Evolutionary conservation across 2,797 vertebrate genomes (phyloP).

Genomic region (Pitangus sulphuratus): DNA sequence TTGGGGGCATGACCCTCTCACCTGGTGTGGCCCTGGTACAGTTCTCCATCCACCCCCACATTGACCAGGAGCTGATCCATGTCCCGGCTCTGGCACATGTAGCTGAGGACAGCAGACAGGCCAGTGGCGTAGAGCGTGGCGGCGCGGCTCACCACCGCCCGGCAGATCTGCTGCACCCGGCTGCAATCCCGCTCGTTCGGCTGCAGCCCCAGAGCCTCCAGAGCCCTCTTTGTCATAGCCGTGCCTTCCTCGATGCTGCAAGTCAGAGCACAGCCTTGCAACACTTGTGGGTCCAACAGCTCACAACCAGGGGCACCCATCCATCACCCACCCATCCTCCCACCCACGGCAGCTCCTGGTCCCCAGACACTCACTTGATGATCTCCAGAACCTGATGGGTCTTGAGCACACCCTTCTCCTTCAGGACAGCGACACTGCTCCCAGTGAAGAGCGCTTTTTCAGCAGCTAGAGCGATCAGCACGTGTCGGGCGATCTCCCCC

Average conservation of each 20-base stretch:
- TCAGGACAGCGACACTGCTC: slow-evolving; percentile 22
- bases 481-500: slow-evolving; percentile 81
- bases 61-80: slow-evolving; percentile 59
- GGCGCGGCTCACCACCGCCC: slow-evolving; percentile 72
- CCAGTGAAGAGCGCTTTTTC: slow-evolving; percentile 78
- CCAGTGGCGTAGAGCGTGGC: slow-evolving; percentile 79
- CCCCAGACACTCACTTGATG: slow-evolving; percentile 75
- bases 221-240: background rate
- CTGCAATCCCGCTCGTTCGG: slow-evolving; percentile 55
- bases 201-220: slow-evolving; percentile 74
- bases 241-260: slow-evolving; percentile 35
- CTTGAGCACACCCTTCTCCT: slow-evolving; percentile 29
- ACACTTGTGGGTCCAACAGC: background rate
- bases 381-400: slow-evolving; percentile 79
- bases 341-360: accelerated
- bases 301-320: accelerated
- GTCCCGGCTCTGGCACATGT: slow-evolving; percentile 73
- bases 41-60: slow-evolving; percentile 80
- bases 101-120: slow-evolving; percentile 79
- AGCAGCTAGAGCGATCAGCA: slow-evolving; percentile 73
- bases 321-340: accelerated
- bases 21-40: slow-evolving; percentile 59
- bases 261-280: background rate
- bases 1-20: background rate
- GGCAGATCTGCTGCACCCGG: slow-evolving; percentile 76